A percentile compares a stretch with the other conserved stretches of the same genome.
phyloP scores from a whole-genome alignment of 2,888 invertebrate species.

The Dimorphilus gyrociliatus region DNA sequence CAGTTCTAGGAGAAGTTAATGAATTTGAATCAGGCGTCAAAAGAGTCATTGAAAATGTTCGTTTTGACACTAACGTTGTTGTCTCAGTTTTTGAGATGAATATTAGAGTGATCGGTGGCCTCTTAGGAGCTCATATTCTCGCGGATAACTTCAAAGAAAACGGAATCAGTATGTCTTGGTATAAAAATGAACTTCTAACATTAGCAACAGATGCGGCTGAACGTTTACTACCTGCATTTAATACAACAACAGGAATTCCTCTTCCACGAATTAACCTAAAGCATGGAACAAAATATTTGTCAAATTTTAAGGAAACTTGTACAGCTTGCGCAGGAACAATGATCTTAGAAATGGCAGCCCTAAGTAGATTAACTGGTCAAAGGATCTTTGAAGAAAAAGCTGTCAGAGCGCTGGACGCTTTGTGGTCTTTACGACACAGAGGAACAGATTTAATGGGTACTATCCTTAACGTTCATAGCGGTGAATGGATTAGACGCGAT shows the following conservation, averaged over 20 bases:
- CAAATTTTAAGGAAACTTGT: conserved; percentile 56
- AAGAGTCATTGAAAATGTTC: conserved; percentile 65
- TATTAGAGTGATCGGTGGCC: conserved; percentile 84
- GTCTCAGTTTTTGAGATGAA: conserved; percentile 98
- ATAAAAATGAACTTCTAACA: conserved; percentile 61
- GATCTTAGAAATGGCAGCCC: conserved; percentile 88
- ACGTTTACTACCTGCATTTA: conserved; percentile 86
- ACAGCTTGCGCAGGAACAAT: conserved; percentile 97
- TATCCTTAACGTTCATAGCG: conserved; percentile 88
- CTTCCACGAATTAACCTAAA: conserved; percentile 71
- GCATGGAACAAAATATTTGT: conserved; percentile 12
- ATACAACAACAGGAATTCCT: conserved; percentile 90
- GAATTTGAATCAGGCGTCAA: conserved; percentile 84
- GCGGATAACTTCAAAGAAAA: conserved; percentile 62
- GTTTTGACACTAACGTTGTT: conserved; percentile 79
- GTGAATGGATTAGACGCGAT: conserved; percentile 81
- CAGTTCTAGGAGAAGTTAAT: conserved; percentile 71
- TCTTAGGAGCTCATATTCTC: conserved; percentile 78
- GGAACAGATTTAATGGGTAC: conserved; percentile 88
- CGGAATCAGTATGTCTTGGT: conserved; percentile 38
- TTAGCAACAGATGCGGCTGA: conserved; percentile 85
- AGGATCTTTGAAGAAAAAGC: conserved; percentile 84
- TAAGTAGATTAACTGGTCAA: conserved; percentile 74
- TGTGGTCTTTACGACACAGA: conserved; percentile 84
- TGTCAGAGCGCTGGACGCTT: conserved; percentile 81